A percentile compares a stretch with the other conserved stretches of the same genome.
Conservation (phyloP, 1,140 invertebrate species). For the Triops cancriformis region DNA sequence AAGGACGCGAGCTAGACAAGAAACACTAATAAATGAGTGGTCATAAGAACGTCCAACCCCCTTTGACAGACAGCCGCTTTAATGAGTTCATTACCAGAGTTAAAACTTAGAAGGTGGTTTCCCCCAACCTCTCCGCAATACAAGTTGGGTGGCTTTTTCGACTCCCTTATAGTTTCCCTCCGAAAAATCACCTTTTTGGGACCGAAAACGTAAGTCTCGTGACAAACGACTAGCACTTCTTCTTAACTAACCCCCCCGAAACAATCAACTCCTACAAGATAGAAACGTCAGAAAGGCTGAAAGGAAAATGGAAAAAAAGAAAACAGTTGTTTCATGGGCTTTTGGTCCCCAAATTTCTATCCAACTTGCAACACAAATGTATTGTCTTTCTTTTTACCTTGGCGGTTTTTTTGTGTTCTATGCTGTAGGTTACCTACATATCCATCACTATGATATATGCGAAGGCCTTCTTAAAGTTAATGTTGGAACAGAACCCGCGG, state of each 20-base stretch:
- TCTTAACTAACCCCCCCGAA: neutral
- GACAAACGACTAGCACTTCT: constrained; percentile 10
- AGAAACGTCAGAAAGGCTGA: neutral
- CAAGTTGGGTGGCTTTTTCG: neutral
- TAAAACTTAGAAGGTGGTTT: neutral
- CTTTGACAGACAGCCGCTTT: constrained; percentile 12
- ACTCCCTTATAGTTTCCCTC: neutral
- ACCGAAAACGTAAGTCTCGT: neutral
- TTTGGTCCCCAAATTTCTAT: no score
- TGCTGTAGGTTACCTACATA: no score
- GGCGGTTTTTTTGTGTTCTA: no score
- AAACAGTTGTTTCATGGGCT: no score
- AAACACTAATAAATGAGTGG: neutral
- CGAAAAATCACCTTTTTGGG: no score
- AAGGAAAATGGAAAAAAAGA: no score
- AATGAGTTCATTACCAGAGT: neutral
- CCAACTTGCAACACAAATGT: no score
- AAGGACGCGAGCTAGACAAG: neutral
- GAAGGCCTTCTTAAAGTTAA: no score
- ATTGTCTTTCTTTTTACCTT: no score
- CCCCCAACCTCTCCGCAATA: neutral
- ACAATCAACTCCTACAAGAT: constrained; percentile 3
- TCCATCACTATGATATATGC: no score
- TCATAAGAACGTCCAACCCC: neutral
- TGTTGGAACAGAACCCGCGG: no score